Conservation (phyloP, 2,797 vertebrate genomes). For the Rhinoraja longicauda region DNA sequence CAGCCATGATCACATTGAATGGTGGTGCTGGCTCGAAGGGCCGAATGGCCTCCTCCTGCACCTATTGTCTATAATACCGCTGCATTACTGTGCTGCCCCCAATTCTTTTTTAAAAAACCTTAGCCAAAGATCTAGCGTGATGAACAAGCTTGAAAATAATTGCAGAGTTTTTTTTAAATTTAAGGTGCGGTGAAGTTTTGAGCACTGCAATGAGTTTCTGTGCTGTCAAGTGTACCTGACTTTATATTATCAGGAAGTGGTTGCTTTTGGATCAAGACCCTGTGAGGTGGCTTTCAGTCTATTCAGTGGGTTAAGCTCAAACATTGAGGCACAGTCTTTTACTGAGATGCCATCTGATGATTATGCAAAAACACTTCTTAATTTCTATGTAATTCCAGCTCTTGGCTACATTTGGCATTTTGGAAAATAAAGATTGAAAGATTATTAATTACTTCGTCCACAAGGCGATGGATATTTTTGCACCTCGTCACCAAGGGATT, state of each 20-base stretch:
- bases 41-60: no score
- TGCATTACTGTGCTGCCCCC: no score
- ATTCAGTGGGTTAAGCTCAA: neutral
- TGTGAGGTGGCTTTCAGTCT: no score
- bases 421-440: neutral
- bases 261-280: neutral
- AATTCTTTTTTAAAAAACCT: no score
- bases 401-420: neutral
- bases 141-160: neutral
- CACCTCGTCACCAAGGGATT: neutral
- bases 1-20: no score
- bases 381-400: neutral
- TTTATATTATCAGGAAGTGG: neutral
- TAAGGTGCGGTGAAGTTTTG: neutral
- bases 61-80: no score
- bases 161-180: neutral
- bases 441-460: neutral
- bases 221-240: neutral
- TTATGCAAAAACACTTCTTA: neutral
- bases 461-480: neutral
- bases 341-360: neutral
- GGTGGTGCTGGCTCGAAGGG: no score
- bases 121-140: neutral
- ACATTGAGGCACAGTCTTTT: neutral
- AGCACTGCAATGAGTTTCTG: neutral